Evolutionary conservation across 1,140 invertebrate genomes (phyloP), one percentile per base, ranked within the genome.

Genomic region (Heterodera schachtii): DNA sequence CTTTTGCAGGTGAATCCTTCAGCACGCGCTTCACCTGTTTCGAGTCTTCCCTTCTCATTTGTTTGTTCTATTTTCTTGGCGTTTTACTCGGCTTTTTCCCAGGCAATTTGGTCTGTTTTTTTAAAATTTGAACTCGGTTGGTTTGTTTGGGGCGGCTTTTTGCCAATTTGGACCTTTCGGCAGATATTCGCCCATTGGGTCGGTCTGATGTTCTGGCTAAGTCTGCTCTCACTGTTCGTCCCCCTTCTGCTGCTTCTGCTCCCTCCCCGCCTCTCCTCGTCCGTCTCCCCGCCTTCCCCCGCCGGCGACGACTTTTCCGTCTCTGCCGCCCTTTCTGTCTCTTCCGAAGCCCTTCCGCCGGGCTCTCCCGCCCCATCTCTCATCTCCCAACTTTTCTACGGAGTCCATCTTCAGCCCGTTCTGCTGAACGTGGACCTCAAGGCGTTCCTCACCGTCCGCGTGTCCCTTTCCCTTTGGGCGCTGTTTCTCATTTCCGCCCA

Each of bases 361-460:
- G 8, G 31, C 46, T 11, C 47, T 43, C 7, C 11, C 70, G 84
- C 47, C 41, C 70, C 79, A n/a, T 49, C 57, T 21, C n/a, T 86
- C 21, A 60, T 86, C n/a, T 75, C 66, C 41, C 79, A 84, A 8
- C 57, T 86, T 52, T 86, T 81, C 71, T 86, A 76, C 47, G 84
- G 84, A 31, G 47, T 52, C 78, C 81, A 86, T 41, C 76, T 82
- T 13, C 85, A 87, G 49, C 84, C 84, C 5, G 44, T 74, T 9
- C n/a, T 86, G 43, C 67, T 86, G 43, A 84, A 76, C 66, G 80
- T 86, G 69, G 84, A 86, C 74, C 21, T 86, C 11, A 86, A 86
- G 76, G 46, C 75, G 21, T 86, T 86, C 64, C n/a, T 86, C n/a
- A 86, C 84, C 13, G 75, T 76, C 52, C 79, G 84, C 9, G 57